Conservation (phyloP, 1,140 invertebrate species). For the Laupala kohalensis region DNA sequence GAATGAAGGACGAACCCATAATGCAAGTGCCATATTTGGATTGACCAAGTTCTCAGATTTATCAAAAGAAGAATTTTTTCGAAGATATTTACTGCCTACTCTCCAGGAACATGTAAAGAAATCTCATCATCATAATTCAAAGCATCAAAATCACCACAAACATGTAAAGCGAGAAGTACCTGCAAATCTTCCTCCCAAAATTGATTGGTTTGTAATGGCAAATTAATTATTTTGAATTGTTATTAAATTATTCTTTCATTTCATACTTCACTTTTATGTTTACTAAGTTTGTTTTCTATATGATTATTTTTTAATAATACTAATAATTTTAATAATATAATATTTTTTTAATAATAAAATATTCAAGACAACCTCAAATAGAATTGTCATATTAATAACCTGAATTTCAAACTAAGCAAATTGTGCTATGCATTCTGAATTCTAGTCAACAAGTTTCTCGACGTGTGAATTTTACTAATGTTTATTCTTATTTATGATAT, state of each 20-base stretch:
- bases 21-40: slow-evolving; percentile 50
- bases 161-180: slow-evolving; percentile 18
- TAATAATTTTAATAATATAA: no score
- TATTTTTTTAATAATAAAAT: no score
- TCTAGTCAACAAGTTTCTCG: no score
- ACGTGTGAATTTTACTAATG: no score
- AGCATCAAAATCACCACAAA: slow-evolving; percentile 21
- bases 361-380: no score
- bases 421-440: no score
- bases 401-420: no score
- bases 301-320: no score
- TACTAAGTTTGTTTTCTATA: background rate
- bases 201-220: slow-evolving; percentile 23
- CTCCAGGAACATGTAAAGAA: slow-evolving; percentile 18
- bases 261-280: background rate
- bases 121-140: slow-evolving; percentile 21
- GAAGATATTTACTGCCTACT: slow-evolving; percentile 31
- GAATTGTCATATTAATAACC: no score
- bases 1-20: slow-evolving; percentile 38
- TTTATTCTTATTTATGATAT: no score
- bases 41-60: slow-evolving; percentile 62
- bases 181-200: slow-evolving; percentile 19
- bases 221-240: background rate
- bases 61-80: slow-evolving; percentile 51
- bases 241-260: slow-evolving; percentile 2